Conservation (phyloP, 2,797 vertebrate species). For the Discoglossus pictus region DNA sequence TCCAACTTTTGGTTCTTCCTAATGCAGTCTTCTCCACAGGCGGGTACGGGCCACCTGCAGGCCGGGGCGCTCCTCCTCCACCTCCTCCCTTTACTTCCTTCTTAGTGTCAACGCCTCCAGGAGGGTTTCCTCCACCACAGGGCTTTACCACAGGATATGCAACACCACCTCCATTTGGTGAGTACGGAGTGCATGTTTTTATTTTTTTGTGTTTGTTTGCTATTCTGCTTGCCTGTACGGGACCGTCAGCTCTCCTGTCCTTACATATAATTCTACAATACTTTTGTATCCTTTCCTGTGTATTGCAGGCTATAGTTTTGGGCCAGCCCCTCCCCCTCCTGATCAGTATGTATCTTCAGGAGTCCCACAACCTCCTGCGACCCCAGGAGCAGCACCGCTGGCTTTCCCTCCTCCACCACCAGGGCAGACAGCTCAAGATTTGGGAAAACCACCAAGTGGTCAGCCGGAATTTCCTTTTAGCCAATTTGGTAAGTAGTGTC, state of each 20-base stretch:
- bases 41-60: constrained; percentile 89
- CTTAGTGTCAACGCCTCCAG: constrained; percentile 90
- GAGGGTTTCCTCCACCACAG: constrained; percentile 90
- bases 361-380: constrained; percentile 91
- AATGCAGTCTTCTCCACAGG: constrained; percentile 68
- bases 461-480: constrained; percentile 96
- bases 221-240: no score
- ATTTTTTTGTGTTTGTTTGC: neutral
- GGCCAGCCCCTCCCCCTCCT: constrained; percentile 86
- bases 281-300: constrained; percentile 23
- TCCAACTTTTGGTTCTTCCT: constrained; percentile 45
- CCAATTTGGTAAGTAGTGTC: constrained; percentile 91
- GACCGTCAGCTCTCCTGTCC: neutral
- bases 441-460: constrained; percentile 93
- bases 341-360: constrained; percentile 94
- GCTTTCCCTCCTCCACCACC: constrained; percentile 91
- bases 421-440: constrained; percentile 92
- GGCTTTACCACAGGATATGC: constrained; percentile 94
- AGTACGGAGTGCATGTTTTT: constrained; percentile 60
- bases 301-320: constrained; percentile 88
- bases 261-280: constrained; percentile 1
- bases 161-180: constrained; percentile 95
- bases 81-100: constrained; percentile 95
- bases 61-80: constrained; percentile 86
- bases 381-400: constrained; percentile 87